Percentiles rank a stretch among this genome's conserved stretches.
Conservation (phyloP, 2,888 invertebrate species). For the Cetonia aurata region DNA sequence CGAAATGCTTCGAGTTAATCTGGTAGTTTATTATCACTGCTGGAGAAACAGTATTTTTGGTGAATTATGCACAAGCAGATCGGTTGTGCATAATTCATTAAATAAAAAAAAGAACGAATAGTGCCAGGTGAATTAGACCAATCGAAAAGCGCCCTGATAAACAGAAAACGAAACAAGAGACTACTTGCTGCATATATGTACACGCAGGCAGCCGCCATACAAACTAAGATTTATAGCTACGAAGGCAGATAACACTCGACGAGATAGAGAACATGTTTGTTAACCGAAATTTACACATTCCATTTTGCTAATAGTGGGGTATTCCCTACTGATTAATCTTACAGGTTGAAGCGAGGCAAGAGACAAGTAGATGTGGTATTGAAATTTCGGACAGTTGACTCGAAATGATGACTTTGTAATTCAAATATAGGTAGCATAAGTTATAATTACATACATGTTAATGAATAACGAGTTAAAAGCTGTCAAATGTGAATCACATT, state of each 20-base stretch:
- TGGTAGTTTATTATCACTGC: conserved; percentile 11
- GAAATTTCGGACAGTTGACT: conserved; percentile 8
- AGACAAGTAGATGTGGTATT: neutral
- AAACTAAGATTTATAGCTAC: conserved; percentile 23
- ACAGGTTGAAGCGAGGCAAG: neutral
- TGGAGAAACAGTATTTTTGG: neutral
- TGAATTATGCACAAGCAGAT: conserved; percentile 23
- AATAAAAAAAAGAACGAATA: neutral
- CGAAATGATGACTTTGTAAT: neutral
- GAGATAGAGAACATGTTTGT: conserved; percentile 30
- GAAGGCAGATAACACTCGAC: conserved; percentile 18
- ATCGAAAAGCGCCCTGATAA: neutral
- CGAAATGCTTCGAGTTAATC: conserved; percentile 6
- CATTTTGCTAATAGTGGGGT: conserved; percentile 38
- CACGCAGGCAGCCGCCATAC: neutral
- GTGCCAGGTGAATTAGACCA: neutral
- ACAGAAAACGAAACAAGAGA: conserved; percentile 13
- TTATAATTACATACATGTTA: neutral
- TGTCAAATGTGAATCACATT: too few species aligned
- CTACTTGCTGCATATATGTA: too few species aligned
- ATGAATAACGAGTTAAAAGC: too few species aligned
- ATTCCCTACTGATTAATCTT: conserved; percentile 34
- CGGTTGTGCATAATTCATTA: too few species aligned
- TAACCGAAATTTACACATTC: conserved; percentile 38
- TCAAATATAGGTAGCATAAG: neutral